Percentiles rank a stretch among this genome's conserved stretches.
Conservation (phyloP, 2,113 vertebrate genomes). For the Brevimyrus niger region DNA sequence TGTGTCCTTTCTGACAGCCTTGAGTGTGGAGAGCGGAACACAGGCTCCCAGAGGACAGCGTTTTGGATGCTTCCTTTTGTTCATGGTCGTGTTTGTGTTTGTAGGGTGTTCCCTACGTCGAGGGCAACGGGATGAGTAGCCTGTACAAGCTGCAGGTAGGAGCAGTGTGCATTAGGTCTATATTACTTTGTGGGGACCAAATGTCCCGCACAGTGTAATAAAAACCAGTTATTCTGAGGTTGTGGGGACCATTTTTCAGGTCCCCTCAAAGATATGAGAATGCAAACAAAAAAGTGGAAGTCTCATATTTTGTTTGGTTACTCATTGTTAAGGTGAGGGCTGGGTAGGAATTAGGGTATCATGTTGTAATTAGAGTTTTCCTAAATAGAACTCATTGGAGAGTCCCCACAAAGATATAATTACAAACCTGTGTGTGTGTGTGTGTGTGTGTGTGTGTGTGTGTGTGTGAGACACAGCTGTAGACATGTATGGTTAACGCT, state of each 20-base stretch:
- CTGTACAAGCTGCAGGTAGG: slow-evolving; percentile 96
- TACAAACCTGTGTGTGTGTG: background rate
- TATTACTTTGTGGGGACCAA: background rate
- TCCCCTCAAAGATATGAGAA: no score
- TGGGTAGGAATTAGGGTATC: no score
- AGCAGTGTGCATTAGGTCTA: background rate
- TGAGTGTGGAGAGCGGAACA: background rate
- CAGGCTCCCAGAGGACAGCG: background rate
- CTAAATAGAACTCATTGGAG: no score
- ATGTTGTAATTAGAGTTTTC: no score
- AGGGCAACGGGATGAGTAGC: slow-evolving; percentile 93
- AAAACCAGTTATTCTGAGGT: no score
- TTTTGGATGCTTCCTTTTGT: slow-evolving; percentile 5
- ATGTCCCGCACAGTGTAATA: no score
- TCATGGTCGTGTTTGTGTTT: slow-evolving; percentile 40
- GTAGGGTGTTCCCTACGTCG: slow-evolving; percentile 71
- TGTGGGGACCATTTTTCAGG: no score
- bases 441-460: background rate
- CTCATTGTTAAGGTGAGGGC: no score
- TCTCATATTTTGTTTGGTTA: no score
- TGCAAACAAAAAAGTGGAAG: no score
- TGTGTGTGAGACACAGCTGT: background rate
- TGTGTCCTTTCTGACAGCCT: background rate
- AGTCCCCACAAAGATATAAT: no score
- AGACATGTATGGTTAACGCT: background rate